Conservation (phyloP, 2,888 invertebrate species). For the Erebia ligea region DNA sequence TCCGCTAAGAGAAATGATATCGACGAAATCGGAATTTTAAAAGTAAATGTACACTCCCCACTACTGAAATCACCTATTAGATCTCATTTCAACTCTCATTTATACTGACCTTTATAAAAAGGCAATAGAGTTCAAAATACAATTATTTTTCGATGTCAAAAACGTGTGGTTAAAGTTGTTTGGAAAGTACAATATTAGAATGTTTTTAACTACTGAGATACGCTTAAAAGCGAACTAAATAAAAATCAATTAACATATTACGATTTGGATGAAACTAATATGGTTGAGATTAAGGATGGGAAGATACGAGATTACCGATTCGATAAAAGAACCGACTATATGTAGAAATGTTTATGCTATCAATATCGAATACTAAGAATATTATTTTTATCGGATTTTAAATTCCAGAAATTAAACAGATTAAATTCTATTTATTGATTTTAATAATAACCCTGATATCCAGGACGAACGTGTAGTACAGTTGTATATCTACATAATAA, state of each 20-base stretch:
- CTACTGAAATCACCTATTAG: slow-evolving; percentile 10
- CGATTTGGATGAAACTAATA: slow-evolving; percentile 12
- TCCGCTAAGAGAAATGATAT: slow-evolving; percentile 62
- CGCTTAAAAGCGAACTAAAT: slow-evolving; percentile 37
- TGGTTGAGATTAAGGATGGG: slow-evolving; percentile 2
- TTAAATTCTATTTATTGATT: too few relatives aligned
- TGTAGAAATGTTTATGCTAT: background rate
- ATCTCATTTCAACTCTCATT: slow-evolving; percentile 1
- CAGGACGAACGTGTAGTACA: too few relatives aligned
- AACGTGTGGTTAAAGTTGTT: slow-evolving; percentile 37
- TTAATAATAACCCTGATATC: too few relatives aligned
- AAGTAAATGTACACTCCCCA: slow-evolving; percentile 50
- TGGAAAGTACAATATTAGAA: slow-evolving; percentile 56
- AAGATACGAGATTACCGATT: background rate
- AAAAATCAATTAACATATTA: slow-evolving; percentile 11
- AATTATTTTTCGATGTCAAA: background rate
- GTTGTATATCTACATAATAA: too few relatives aligned
- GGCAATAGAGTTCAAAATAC: slow-evolving; percentile 26
- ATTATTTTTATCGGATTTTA: too few relatives aligned
- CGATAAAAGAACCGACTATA: background rate
- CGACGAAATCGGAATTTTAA: slow-evolving; percentile 55
- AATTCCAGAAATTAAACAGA: too few relatives aligned
- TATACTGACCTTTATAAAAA: slow-evolving; percentile 8
- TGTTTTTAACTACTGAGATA: slow-evolving; percentile 42
- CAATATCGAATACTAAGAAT: background rate